A percentile compares a stretch with the other conserved stretches of the same genome.
phyloP scores from a whole-genome alignment of 1,140 invertebrate species.

The Aphelenchoides besseyi region DNA sequence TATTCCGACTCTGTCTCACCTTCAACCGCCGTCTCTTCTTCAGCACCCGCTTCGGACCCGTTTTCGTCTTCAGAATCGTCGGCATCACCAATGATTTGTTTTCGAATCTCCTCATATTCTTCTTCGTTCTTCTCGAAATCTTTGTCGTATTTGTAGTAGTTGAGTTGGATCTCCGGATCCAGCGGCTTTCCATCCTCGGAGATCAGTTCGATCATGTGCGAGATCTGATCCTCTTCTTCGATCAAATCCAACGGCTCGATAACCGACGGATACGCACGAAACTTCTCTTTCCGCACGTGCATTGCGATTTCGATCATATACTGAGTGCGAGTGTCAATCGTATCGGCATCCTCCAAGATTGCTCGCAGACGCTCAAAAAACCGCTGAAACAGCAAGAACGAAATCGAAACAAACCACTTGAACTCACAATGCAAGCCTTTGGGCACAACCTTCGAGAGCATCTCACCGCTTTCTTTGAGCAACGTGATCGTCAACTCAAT shows the following conservation, averaged over 20 bases:
- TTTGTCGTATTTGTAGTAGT: slow-evolving; percentile 88
- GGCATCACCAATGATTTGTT: slow-evolving; percentile 69
- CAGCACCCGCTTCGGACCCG: slow-evolving; percentile 69
- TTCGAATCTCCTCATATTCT: slow-evolving; percentile 86
- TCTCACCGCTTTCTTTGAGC: slow-evolving; percentile 92
- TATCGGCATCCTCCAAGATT: slow-evolving; percentile 69
- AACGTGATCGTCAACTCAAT: slow-evolving; percentile 94
- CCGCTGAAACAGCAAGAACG: slow-evolving; percentile 67
- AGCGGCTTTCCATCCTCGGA: slow-evolving; percentile 60
- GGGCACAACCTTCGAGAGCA: slow-evolving; percentile 82
- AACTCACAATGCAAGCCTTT: slow-evolving; percentile 74
- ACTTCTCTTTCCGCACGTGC: slow-evolving; percentile 85
- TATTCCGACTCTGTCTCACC: too few relatives aligned
- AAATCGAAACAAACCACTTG: slow-evolving; percentile 10
- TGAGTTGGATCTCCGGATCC: slow-evolving; percentile 78
- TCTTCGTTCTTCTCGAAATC: slow-evolving; percentile 87
- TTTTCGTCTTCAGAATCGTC: slow-evolving; percentile 69
- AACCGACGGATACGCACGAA: slow-evolving; percentile 72
- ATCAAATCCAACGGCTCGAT: slow-evolving; percentile 85
- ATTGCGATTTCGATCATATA: slow-evolving; percentile 99
- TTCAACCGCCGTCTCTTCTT: too few relatives aligned
- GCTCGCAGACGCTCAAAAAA: slow-evolving; percentile 91
- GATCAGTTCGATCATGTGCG: slow-evolving; percentile 86
- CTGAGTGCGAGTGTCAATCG: slow-evolving; percentile 82
- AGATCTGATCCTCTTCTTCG: slow-evolving; percentile 93